Percentiles rank a stretch among this genome's conserved stretches.
These are phyloP conservation scores for Stylophora pistillata DNA, from an alignment of 64 coral and sea anemone species.

Conservation along the genomic window DNA sequence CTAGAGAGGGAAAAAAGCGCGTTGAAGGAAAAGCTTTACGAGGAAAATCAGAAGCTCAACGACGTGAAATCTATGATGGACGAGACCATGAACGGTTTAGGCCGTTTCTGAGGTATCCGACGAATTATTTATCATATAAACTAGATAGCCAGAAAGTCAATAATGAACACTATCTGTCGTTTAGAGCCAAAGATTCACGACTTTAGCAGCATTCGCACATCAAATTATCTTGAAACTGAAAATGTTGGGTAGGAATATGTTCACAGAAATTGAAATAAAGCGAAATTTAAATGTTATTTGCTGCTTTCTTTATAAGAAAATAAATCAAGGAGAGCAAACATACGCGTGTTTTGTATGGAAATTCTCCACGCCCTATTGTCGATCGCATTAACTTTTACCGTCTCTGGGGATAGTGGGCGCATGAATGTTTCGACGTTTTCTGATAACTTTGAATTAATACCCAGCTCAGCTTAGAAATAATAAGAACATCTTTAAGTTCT, in stretches of 20 bases:
- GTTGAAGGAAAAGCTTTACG: conserved; percentile 21
- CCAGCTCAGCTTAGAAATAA: neutral
- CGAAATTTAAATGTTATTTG: neutral
- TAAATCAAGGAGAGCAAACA: neutral
- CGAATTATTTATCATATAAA: neutral
- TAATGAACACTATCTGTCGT: neutral
- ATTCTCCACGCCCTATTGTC: neutral
- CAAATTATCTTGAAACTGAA: neutral
- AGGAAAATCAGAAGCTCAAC: conserved; percentile 15
- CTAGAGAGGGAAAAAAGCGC: neutral
- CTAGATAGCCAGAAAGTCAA: neutral
- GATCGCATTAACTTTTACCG: neutral
- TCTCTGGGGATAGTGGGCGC: neutral
- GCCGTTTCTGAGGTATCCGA: neutral
- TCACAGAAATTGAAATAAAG: neutral
- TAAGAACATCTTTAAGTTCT: neutral
- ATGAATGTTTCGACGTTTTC: neutral
- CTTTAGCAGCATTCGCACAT: neutral
- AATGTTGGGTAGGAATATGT: neutral
- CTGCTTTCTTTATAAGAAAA: neutral
- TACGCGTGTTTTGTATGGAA: neutral
- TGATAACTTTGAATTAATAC: neutral
- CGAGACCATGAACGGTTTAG: conserved; percentile 22
- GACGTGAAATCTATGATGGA: conserved; percentile 5
- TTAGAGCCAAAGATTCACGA: neutral